Conservation (phyloP, 2,113 vertebrate species). For the Acinonyx jubatus region DNA sequence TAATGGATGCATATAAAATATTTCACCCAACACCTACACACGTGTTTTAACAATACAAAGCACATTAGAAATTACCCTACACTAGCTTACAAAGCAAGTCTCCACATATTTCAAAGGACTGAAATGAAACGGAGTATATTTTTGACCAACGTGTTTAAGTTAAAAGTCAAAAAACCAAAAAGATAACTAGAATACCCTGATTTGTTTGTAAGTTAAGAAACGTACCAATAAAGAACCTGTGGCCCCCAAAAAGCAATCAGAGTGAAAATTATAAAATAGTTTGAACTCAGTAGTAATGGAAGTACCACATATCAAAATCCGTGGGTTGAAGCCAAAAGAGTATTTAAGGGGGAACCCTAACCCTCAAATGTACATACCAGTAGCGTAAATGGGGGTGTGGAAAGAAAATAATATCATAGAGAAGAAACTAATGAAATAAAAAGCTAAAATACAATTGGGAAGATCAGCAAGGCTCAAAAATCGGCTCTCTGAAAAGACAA, state of each 20-base stretch:
- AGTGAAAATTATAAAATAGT: neutral
- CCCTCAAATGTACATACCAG: neutral
- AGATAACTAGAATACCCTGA: neutral
- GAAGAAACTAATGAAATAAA: neutral
- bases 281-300: neutral
- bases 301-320: neutral
- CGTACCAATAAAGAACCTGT: neutral
- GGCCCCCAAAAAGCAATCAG: neutral
- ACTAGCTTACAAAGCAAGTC: neutral
- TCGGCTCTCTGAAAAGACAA: neutral
- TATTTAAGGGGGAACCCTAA: neutral
- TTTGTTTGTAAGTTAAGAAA: slow-evolving; percentile 9
- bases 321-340: neutral
- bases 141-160: neutral
- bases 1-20: neutral
- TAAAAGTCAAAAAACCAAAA: neutral
- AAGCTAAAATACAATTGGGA: neutral
- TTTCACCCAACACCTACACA: neutral
- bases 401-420: neutral
- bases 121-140: neutral
- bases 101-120: neutral
- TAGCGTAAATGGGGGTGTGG: neutral
- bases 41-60: neutral
- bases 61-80: neutral
- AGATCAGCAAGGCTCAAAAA: neutral